Conservation (phyloP, 1,140 invertebrate genomes). For the Platorchestia sp. region DNA sequence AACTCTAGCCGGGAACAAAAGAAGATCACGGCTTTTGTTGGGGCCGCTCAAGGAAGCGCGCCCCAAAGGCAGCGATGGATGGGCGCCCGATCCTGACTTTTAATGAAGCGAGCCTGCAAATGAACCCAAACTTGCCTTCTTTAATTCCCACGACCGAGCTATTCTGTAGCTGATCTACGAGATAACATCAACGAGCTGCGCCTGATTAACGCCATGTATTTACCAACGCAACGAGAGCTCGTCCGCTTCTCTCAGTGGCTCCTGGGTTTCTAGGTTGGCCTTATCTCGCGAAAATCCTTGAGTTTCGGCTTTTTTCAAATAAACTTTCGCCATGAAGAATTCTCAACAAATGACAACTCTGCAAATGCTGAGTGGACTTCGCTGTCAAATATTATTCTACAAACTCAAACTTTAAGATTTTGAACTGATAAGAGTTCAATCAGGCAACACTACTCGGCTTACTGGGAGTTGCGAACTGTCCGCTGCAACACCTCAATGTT, state of each 20-base stretch:
- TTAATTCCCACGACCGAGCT: background rate
- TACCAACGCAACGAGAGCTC: background rate
- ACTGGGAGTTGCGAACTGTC: background rate
- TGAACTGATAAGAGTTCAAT: too few species aligned
- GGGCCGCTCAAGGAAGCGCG: slow-evolving; percentile 2
- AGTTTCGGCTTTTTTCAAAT: too few species aligned
- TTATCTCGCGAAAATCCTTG: too few species aligned
- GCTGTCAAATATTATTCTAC: too few species aligned
- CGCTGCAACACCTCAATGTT: background rate
- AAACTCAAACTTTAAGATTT: too few species aligned
- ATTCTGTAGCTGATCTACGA: slow-evolving; percentile 31
- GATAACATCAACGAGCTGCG: slow-evolving; percentile 30
- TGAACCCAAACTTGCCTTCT: slow-evolving; percentile 35
- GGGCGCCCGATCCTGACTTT: slow-evolving; percentile 46
- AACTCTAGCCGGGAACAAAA: slow-evolving; percentile 44
- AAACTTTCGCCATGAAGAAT: too few species aligned
- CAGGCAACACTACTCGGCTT: too few species aligned
- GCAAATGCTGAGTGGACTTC: too few species aligned
- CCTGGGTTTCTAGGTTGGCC: too few species aligned
- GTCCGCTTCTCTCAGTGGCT: background rate
- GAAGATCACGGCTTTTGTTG: slow-evolving; percentile 52
- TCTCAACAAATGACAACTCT: too few species aligned
- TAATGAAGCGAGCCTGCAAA: slow-evolving; percentile 37
- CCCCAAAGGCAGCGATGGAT: slow-evolving; percentile 39
- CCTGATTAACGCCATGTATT: slow-evolving; percentile 32